These are phyloP conservation scores for Chaetorhynchus papuensis DNA, from an alignment of 2,113 vertebrate species.

Conservation along the genomic window DNA sequence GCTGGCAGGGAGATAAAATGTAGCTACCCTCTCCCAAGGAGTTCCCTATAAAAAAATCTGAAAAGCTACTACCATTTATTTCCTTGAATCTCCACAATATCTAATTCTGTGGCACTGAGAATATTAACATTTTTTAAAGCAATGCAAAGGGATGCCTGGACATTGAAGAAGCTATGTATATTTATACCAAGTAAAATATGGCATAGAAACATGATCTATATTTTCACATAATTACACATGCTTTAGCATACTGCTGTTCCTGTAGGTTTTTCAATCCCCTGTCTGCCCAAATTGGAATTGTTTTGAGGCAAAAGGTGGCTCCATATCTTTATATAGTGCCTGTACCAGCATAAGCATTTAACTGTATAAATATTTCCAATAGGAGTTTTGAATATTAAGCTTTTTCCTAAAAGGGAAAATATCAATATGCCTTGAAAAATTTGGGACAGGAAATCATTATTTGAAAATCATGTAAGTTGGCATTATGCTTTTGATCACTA, in stretches of 20 bases:
- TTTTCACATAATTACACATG: not conserved
- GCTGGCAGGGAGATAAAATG: not conserved
- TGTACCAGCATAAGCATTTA: not conserved
- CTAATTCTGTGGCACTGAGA: not conserved
- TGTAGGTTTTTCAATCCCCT: not conserved
- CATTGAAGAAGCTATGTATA: not conserved
- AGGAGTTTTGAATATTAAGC: not conserved
- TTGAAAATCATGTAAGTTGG: not conserved
- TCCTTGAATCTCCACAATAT: not conserved
- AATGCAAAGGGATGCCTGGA: not conserved
- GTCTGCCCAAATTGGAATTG: not conserved
- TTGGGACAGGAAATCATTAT: not conserved
- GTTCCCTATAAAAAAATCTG: not conserved
- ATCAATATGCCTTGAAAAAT: not conserved
- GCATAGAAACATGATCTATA: not conserved
- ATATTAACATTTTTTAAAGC: not conserved
- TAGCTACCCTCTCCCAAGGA: not conserved
- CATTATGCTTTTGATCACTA: not conserved
- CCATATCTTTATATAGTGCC: not conserved
- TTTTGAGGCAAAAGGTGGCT: not conserved
- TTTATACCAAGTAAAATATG: not conserved
- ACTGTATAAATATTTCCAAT: not conserved
- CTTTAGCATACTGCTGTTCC: not conserved
- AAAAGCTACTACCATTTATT: not conserved
- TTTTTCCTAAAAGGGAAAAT: not conserved